A percentile compares a stretch with the other conserved stretches of the same genome.
Conservation (phyloP, 2,888 invertebrate genomes). For the Lomographa bimaculata region DNA sequence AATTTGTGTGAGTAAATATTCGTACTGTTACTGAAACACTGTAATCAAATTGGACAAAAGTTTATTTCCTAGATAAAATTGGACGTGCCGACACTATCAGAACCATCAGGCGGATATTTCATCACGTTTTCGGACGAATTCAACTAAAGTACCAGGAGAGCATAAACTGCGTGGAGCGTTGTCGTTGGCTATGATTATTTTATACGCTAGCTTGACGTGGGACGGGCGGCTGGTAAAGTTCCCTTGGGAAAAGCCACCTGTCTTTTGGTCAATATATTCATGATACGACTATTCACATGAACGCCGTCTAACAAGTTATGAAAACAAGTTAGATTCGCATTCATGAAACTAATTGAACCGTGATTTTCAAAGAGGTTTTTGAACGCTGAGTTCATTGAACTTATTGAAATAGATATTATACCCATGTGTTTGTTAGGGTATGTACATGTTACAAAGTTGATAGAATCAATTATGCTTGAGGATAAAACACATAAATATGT, state of each 20-base stretch:
- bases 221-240: slow-evolving; percentile 31
- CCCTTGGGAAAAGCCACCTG: slow-evolving; percentile 58
- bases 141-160: slow-evolving; percentile 30
- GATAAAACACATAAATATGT: no score
- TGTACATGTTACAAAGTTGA: no score
- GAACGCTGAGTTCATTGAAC: slow-evolving; percentile 4
- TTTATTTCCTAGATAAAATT: slow-evolving; percentile 9
- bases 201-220: slow-evolving; percentile 36
- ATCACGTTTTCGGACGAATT: slow-evolving; percentile 12
- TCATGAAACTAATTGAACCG: slow-evolving; percentile 4
- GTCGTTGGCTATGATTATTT: slow-evolving; percentile 32
- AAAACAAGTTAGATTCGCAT: slow-evolving; percentile 16
- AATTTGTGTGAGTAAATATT: no score
- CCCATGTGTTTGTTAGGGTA: no score
- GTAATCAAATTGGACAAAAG: neutral
- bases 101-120: slow-evolving; percentile 8
- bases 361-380: neutral
- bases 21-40: no score
- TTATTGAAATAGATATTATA: no score
- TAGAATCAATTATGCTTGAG: no score
- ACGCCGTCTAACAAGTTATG: slow-evolving; percentile 8
- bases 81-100: neutral
- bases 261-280: slow-evolving; percentile 38
- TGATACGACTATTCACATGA: slow-evolving; percentile 9
- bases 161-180: slow-evolving; percentile 32